phyloP scores from a whole-genome alignment of 1,140 invertebrate genomes.

The Rhopalosiphum maidis region DNA sequence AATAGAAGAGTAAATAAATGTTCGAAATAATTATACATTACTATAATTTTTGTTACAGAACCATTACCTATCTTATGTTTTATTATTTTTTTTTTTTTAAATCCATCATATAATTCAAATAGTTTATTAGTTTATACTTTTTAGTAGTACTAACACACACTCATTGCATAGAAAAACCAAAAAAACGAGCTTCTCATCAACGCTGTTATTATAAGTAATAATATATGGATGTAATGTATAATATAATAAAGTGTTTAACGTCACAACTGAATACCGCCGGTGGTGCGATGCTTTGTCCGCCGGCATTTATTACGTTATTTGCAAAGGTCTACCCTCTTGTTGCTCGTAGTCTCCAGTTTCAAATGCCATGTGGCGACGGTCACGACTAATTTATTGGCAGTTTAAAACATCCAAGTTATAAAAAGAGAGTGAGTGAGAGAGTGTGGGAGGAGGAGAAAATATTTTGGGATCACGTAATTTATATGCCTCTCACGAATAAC shows the following conservation, averaged over 20 bases:
- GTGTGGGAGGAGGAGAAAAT: background rate
- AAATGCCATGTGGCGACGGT: background rate
- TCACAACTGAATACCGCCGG: background rate
- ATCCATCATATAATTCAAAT: background rate
- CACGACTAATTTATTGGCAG: conserved; percentile 48
- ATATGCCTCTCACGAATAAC: conserved; percentile 48
- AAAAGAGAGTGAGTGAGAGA: background rate
- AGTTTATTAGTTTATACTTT: background rate
- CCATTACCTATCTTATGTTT: background rate
- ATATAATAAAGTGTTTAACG: background rate
- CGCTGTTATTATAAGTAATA: background rate
- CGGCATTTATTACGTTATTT: conserved; percentile 20
- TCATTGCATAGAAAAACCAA: background rate
- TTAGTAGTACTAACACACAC: background rate
- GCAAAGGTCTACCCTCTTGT: background rate
- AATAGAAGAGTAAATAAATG: background rate
- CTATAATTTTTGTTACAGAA: background rate
- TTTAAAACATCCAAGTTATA: conserved; percentile 2
- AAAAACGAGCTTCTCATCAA: background rate
- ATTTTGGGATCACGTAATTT: conserved; percentile 39
- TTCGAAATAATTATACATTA: background rate
- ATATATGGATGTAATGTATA: background rate
- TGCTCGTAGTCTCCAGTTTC: conserved; percentile 21
- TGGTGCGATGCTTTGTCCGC: background rate
- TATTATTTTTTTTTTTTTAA: background rate